Evolutionary conservation across 2,888 invertebrate genomes (phyloP), one percentile per base, ranked within the genome.

Genomic region (Orchestes rusci): DNA sequence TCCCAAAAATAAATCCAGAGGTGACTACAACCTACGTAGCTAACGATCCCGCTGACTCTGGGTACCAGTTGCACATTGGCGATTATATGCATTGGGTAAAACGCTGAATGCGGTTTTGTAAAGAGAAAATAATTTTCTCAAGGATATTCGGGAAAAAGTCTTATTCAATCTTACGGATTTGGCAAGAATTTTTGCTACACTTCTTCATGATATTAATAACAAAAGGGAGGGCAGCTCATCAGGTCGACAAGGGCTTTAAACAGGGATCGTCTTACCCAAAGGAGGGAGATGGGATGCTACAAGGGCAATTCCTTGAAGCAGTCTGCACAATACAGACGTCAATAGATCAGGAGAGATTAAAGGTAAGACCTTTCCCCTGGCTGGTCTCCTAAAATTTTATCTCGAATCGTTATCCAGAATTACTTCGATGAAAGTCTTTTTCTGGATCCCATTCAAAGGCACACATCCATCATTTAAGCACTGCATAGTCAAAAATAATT

Each of bases 21-120:
- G 16, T 40, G 5, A 40, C 15, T n/a, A 27, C 33, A 2, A 33
- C 15, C 32, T 28, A 40, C 27, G 8, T 27, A 15, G 23, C 27
- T 8, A 32, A 44, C n/a, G 47, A 50, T 38, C 8, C 15, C 12
- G 20, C 37, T 2, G 39, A 44, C 8, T 3, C 28, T 7, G 35
- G 30, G 12, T 41, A 30, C 23, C 50, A 50, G 17, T 19, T n/a
- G 1, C 30, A 36, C 13, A 30, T 50, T n/a, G 37, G 44, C 4
- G 44, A 5, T 13, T 45, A 15, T 30, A 36, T 7, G 50, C 43
- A 2, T 13, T 46, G 15, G 43, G 43, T 3, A 45, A 40, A 32
- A 39, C 37, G 8, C 8, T 46, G 5, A 23, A 23, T 23, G 10
- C 10, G 5, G 5, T 23, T 23, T 10, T 23, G 23, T 5, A 23